These are phyloP conservation scores for Dromas ardeola DNA, from an alignment of 2,113 vertebrate genomes.

Conservation along the genomic window DNA sequence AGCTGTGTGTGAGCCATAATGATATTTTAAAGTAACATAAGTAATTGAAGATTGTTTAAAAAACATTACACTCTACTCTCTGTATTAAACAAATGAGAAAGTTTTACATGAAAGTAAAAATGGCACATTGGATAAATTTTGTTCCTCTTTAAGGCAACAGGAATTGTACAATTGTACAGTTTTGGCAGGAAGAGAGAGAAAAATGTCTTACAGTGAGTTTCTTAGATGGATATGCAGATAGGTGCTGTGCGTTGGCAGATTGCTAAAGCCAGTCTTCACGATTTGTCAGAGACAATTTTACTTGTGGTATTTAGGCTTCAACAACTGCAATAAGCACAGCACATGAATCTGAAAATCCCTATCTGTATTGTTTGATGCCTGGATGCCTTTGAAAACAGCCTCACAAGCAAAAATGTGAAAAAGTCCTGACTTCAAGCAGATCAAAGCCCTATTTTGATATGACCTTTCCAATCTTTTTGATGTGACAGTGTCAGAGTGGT, in stretches of 20 bases:
- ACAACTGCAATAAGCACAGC: neutral
- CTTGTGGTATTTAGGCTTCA: conserved; percentile 13
- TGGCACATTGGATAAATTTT: neutral
- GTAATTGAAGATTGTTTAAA: neutral
- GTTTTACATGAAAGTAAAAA: neutral
- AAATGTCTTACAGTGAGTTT: neutral
- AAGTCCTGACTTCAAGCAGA: neutral
- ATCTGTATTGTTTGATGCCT: neutral
- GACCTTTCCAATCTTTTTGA: neutral
- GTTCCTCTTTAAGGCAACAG: neutral
- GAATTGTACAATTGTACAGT: neutral
- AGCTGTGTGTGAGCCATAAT: neutral
- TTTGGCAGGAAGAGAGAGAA: neutral
- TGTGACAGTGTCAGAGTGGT: neutral
- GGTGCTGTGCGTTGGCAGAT: neutral
- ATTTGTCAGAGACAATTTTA: conserved; percentile 2
- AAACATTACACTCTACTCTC: neutral
- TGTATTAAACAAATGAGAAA: neutral
- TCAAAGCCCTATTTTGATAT: neutral
- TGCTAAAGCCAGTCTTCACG: neutral
- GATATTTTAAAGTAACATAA: neutral
- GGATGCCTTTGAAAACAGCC: neutral
- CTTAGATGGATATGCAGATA: neutral
- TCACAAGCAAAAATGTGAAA: neutral
- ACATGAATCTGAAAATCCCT: conserved; percentile 24